These are phyloP conservation scores for Penaeus vannamei DNA, from an alignment of 1,140 invertebrate species.

Conservation along the genomic window DNA sequence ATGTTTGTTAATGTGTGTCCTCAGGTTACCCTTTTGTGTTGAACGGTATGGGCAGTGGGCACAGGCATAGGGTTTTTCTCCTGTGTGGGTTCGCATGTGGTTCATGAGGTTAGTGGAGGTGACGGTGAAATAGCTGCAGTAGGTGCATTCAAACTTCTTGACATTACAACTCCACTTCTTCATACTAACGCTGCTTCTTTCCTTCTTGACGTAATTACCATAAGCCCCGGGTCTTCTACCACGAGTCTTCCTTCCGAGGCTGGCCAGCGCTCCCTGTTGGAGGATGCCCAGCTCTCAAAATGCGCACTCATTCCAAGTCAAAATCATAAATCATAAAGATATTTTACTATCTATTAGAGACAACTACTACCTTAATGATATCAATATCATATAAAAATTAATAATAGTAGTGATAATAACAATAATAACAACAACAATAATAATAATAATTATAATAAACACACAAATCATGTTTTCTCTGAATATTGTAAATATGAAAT, in stretches of 20 bases:
- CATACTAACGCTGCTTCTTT: background rate
- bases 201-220: constrained; percentile 30
- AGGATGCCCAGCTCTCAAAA: constrained; percentile 59
- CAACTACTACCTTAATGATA: too few relatives aligned
- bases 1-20: constrained; percentile 48
- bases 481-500: too few relatives aligned
- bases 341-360: too few relatives aligned
- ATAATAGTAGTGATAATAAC: too few relatives aligned
- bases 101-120: constrained; percentile 51
- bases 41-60: constrained; percentile 44
- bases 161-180: constrained; percentile 39
- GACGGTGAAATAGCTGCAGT: constrained; percentile 51
- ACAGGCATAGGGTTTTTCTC: constrained; percentile 48
- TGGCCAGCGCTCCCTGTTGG: constrained; percentile 43
- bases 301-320: constrained; percentile 37
- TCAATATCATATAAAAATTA: too few relatives aligned
- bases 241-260: constrained; percentile 26
- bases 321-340: constrained; percentile 2
- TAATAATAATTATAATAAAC: too few relatives aligned
- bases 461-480: too few relatives aligned
- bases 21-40: constrained; percentile 49
- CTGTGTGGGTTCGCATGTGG: constrained; percentile 45
- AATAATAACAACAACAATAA: too few relatives aligned
- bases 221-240: constrained; percentile 6
- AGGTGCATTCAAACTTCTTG: constrained; percentile 56